Base-by-base conservation (phyloP, 2,888 invertebrate genomes). In the Pseudococcus viburni region DNA sequence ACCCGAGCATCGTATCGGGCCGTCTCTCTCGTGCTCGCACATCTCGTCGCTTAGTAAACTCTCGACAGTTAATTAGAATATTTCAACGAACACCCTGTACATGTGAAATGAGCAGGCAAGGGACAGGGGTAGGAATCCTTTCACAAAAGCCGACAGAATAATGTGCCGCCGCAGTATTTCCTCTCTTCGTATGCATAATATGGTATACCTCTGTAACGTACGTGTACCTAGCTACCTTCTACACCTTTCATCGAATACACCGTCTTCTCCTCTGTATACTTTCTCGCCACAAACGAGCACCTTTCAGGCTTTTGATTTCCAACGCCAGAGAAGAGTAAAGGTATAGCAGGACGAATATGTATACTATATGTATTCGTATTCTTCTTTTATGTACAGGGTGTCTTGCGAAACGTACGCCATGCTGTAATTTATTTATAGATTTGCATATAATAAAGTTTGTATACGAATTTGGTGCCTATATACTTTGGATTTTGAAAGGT, bases 61-160 rank as follows among this genome's bases (percentile, higher is more conserved):
- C 68, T 68, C 68, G 68, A 68, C 68, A 68, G 22, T 68, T 68
- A 68, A 68, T 68, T 68, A 68, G 26, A 68, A 68, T 68, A 68
- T 68, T 68, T 68, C 68, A 68, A 26, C 55, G n/a, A 55, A 55
- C n/a, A 55, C 55, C n/a, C 55, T n/a, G n/a, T n/a, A 51, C 48
- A 15, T 51, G 5, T n/a, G n/a, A 7, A 4, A 55, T 15, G 55
- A n/a, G 55, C 15, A n/a, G 55, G 5, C 55, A n/a, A n/a, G 55
- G 7, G n/a, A 51, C 0, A 55, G 6, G 8, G 55, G 55, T 0
- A 4, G 6, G 55, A 6, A 55, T 55, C 55, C 55, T 55, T 55
- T 55, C 55, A 55, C 55, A 55, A 55, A 55, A 55, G 55, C 15
- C 55, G 55, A 55, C 55, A 55, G 55, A 55, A 55, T 55, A 55